These are phyloP conservation scores for Mechanitis mazaeus DNA, from an alignment of 2,888 invertebrate species.

Conservation along the genomic window DNA sequence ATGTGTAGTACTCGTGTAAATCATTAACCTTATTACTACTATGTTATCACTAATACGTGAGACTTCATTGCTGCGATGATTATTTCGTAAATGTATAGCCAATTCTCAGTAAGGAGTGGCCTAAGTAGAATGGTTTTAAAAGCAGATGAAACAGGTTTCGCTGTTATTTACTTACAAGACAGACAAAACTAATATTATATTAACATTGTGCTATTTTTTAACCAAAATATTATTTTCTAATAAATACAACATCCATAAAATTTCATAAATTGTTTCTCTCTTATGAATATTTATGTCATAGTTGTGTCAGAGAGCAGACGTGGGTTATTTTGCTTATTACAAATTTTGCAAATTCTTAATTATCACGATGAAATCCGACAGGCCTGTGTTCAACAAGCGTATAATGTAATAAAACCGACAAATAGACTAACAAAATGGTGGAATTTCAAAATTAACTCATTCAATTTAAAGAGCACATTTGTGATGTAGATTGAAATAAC, in stretches of 20 bases:
- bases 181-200: neutral
- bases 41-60: too few relatives aligned
- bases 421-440: slow-evolving; percentile 17
- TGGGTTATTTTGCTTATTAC: slow-evolving; percentile 8
- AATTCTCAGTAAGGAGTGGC: too few relatives aligned
- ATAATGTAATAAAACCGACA: slow-evolving; percentile 17
- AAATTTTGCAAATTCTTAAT: slow-evolving; percentile 11
- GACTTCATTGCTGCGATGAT: too few relatives aligned
- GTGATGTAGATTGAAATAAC: slow-evolving; percentile 18
- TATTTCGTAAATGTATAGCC: too few relatives aligned
- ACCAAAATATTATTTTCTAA: neutral
- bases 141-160: too few relatives aligned
- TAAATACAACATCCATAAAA: neutral
- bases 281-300: slow-evolving; percentile 4
- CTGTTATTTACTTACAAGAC: too few relatives aligned
- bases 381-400: slow-evolving; percentile 14
- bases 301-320: slow-evolving; percentile 1
- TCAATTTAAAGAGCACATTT: slow-evolving; percentile 19
- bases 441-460: slow-evolving; percentile 19
- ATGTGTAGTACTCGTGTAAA: too few relatives aligned
- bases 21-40: too few relatives aligned
- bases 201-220: neutral
- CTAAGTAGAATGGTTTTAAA: too few relatives aligned
- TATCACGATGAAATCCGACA: neutral
- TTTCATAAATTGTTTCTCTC: neutral